These are phyloP conservation scores for Gari tellinella DNA, from an alignment of 2,888 invertebrate genomes.

Conservation along the genomic window DNA sequence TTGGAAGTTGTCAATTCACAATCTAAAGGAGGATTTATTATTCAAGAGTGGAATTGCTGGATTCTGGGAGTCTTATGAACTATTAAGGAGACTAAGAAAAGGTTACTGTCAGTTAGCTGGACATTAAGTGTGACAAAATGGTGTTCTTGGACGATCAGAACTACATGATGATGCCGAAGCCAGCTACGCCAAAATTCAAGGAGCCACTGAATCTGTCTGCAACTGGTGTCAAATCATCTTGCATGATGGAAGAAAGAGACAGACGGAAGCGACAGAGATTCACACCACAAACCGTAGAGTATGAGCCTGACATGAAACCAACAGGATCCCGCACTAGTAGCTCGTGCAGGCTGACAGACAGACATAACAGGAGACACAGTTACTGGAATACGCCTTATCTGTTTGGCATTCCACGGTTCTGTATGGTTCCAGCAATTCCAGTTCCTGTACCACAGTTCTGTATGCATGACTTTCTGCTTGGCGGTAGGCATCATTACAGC, in stretches of 20 bases:
- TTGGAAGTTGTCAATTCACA: too few relatives aligned
- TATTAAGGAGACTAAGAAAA: too few relatives aligned
- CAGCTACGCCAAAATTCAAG: conserved; percentile 41
- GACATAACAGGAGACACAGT: background rate
- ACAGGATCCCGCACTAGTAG: background rate
- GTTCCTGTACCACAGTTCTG: conserved; percentile 46
- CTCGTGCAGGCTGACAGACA: background rate
- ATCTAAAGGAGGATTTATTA: too few relatives aligned
- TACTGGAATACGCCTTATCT: background rate
- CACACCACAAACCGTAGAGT: conserved; percentile 30
- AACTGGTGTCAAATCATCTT: conserved; percentile 18
- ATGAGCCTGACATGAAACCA: conserved; percentile 36
- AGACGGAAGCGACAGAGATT: background rate
- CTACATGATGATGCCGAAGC: conserved; percentile 27
- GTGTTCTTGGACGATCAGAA: conserved; percentile 49
- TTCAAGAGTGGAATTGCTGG: too few relatives aligned
- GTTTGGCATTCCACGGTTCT: conserved; percentile 4
- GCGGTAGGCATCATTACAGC: conserved; percentile 28
- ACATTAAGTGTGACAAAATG: conserved; percentile 39
- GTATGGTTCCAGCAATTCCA: conserved; percentile 37
- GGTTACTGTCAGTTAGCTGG: too few relatives aligned
- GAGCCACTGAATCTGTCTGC: conserved; percentile 2
- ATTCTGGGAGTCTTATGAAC: too few relatives aligned
- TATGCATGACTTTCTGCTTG: conserved; percentile 48
- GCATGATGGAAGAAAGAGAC: conserved; percentile 29